These are phyloP conservation scores for Eublepharis macularius DNA, from an alignment of 2,113 vertebrate species.

Conservation along the genomic window DNA sequence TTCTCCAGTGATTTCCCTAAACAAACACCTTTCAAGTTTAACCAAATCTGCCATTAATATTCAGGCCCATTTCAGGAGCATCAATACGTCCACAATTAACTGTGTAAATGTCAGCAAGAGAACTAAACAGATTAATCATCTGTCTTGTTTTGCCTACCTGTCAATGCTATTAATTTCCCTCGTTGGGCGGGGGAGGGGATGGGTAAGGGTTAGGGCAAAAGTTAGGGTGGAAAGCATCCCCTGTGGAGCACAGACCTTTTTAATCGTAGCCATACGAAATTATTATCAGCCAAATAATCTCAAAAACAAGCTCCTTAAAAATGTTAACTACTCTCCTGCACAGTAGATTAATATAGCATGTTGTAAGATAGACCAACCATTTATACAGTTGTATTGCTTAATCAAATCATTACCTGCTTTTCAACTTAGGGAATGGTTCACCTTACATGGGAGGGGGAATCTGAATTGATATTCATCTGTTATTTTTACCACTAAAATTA, in stretches of 20 bases:
- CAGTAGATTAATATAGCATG: conserved; percentile 20
- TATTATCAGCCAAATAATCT: no score
- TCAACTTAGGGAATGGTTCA: conserved; percentile 28
- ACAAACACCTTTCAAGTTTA: conserved; percentile 71
- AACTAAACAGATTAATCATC: conserved; percentile 68
- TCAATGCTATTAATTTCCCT: conserved; percentile 55
- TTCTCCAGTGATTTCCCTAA: conserved; percentile 72
- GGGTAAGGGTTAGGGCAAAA: background rate
- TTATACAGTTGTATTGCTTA: conserved; percentile 48
- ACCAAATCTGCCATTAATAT: conserved; percentile 75
- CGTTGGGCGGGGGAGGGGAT: background rate
- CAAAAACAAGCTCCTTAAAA: conserved; percentile 32
- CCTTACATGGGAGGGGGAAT: conserved; percentile 18
- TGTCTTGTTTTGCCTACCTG: conserved; percentile 58
- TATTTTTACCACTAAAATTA: no score
- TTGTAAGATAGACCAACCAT: conserved; percentile 36
- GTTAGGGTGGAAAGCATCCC: background rate
- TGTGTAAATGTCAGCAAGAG: conserved; percentile 73
- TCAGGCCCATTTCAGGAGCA: conserved; percentile 71
- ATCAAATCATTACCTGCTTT: conserved; percentile 25
- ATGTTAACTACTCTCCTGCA: conserved; percentile 26
- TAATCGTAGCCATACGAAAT: conserved; percentile 23
- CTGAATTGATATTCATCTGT: background rate
- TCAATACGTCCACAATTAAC: conserved; percentile 76
- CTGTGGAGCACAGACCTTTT: conserved; percentile 20